Base-by-base conservation (phyloP, 30 jellyfish, hydroid and myxozoan genomes). In the Nemopilema nomurai region DNA sequence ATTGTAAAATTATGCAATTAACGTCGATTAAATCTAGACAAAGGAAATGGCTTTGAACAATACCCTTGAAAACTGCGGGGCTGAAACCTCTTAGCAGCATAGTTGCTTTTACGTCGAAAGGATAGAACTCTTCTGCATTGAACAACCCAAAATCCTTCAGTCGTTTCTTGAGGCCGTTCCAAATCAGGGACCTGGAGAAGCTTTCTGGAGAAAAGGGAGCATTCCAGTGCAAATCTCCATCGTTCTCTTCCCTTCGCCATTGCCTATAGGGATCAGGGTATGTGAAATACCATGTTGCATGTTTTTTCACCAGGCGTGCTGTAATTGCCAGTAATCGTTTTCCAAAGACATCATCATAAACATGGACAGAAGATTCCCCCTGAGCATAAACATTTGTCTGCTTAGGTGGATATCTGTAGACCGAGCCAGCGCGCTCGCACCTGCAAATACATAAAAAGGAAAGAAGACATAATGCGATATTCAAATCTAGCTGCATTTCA, bases 211-310 rank as follows among this genome's bases (percentile, higher is more conserved):
- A 86, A 33, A 86, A 29, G 28, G 89, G 89, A 18, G 89, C 89
- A 17, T 49, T 24, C 95, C 95, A 86, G 33, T 86, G 89, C 72
- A 86, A 72, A 52, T 86, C 89, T 16, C 95, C 95, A 74, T 63
- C 66, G 23, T 74, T 52, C 3, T 20, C 49, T 19, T 32, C 23
- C 62, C 51, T 24, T 8, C 22, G 28, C 8, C 85, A 79, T 8
- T 69, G 63, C n/a, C 29, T 30, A 28, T 86, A 69, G 13, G 84
- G 80, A 29, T 86, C 95, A 1, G 89, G 95, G 49, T 86, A 71
- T 16, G 29, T 79, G 63, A 86, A 86, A 22, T 17, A 29, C 95
- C 95, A 86, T 0, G 89, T 76, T 52, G 63, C 76, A 67, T 63
- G 33, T 64, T 31, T 23, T 49, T 49, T 74, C 27, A 85, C 77